A percentile compares a stretch with the other conserved stretches of the same genome.
Evolutionary conservation across 2,888 invertebrate species (phyloP).

Genomic region (Cyclophora albipunctata): DNA sequence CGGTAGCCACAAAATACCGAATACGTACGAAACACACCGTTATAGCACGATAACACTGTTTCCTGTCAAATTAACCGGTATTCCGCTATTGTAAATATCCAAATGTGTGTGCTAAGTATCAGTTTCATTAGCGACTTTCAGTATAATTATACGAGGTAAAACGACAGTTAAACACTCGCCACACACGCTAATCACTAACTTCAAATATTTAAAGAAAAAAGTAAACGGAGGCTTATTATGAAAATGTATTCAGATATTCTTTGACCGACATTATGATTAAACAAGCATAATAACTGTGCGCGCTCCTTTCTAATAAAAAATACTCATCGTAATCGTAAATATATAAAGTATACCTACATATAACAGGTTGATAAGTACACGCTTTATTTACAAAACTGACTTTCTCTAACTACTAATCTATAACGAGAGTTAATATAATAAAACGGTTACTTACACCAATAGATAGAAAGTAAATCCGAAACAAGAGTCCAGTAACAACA

Average conservation of each 20-base stretch:
- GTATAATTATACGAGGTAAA: conserved; percentile 19
- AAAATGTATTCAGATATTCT: conserved; percentile 25
- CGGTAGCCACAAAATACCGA: conserved; percentile 4
- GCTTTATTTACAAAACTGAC: conserved; percentile 29
- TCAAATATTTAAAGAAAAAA: not conserved
- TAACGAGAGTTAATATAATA: conserved; percentile 43
- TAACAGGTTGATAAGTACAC: not conserved
- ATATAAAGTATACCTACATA: conserved; percentile 5
- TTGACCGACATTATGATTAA: conserved; percentile 20
- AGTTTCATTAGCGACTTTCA: conserved; percentile 21
- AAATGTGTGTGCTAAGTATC: conserved; percentile 17
- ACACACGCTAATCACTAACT: not conserved
- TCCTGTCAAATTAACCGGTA: conserved; percentile 29
- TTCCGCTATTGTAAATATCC: conserved; percentile 22
- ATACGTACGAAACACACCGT: conserved; percentile 16
- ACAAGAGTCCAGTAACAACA: conserved; percentile 34
- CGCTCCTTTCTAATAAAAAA: conserved; percentile 22
- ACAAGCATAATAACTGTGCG: conserved; percentile 15
- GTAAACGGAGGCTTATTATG: conserved; percentile 11
- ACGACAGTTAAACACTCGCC: conserved; percentile 16
- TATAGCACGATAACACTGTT: conserved; percentile 30
- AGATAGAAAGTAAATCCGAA: conserved; percentile 75
- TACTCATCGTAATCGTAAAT: conserved; percentile 2
- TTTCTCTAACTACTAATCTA: conserved; percentile 47
- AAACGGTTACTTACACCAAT: conserved; percentile 68